Evolutionary conservation across 1,140 invertebrate genomes (phyloP), one percentile per base, ranked within the genome.

Genomic region (Hylaeus anthracinus): DNA sequence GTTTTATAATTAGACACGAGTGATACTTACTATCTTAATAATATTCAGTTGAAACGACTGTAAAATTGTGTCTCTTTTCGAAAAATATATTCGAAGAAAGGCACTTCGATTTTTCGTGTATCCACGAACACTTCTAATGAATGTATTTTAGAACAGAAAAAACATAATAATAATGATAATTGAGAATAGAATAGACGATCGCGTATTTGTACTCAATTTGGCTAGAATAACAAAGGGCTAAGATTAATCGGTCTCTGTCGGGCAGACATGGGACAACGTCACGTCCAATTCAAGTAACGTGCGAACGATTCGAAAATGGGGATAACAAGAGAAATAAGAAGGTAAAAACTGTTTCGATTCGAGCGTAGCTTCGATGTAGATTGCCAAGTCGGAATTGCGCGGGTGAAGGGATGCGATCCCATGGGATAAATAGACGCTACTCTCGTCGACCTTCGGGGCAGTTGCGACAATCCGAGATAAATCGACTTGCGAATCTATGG

Each of bases 351-450:
- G 61, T 45, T 61, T 79, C 81, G 41, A 67, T 79, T 79, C 74
- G 48, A 56, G 37, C 56, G 51, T 51, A n/a, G 56, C 41, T 84
- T 26, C 10, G 78, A 85, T 80, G 83, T 70, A 85, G 83, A 85
- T 85, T 85, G 82, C 67, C 41, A 64, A 74, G 66, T 76, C 76
- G 79, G 82, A 85, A 86, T 86, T 82, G 83, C 65, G 61, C 65
- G 63, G 26, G 65, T 65, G 74, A 65, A 61, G 72, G 61, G 70
- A 65, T 71, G 65, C 70, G 71, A 82, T 86, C 79, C 83, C 84
- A n/a, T 82, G 83, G 79, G 84, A 78, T 81, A 85, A 81, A 82
- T 85, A 85, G 73, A 85, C 76, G 55, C 51, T 75, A 67, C 53
- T 79, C 10, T 39, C 26, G 70, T 66, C 76, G 84, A 85, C 79